Percentiles rank a stretch among this genome's conserved stretches.
These are phyloP conservation scores for Centruroides sculpturatus DNA, from an alignment of 1,140 invertebrate genomes.

Conservation along the genomic window DNA sequence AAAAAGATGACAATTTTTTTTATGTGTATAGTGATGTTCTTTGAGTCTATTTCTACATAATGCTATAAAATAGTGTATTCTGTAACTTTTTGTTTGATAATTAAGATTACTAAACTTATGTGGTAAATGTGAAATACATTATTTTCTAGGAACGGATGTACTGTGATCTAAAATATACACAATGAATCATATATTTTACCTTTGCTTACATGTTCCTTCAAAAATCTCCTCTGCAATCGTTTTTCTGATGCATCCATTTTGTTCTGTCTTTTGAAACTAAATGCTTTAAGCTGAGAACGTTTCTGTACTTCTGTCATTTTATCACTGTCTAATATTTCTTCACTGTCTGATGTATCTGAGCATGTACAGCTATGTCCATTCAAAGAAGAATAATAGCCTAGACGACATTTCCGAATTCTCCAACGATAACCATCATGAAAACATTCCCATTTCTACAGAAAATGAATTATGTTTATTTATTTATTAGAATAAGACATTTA, in stretches of 20 bases:
- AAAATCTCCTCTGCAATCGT: slow-evolving; percentile 27
- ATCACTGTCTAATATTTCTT: too few relatives aligned
- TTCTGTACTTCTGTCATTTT: too few relatives aligned
- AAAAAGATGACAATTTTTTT: too few relatives aligned
- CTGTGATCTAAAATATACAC: too few relatives aligned
- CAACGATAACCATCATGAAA: slow-evolving; percentile 50
- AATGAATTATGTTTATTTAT: neutral
- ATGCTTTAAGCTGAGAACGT: neutral
- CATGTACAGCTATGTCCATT: slow-evolving; percentile 5
- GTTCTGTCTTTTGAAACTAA: neutral
- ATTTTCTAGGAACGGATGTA: too few relatives aligned
- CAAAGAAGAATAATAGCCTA: slow-evolving; percentile 5
- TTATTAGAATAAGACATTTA: too few relatives aligned
- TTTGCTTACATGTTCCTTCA: slow-evolving; percentile 23
- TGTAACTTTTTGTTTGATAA: too few relatives aligned
- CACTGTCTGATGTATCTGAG: neutral
- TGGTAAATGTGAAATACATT: too few relatives aligned
- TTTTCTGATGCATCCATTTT: slow-evolving; percentile 5
- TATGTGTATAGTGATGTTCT: too few relatives aligned
- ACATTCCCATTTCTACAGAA: slow-evolving; percentile 63
- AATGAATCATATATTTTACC: neutral
- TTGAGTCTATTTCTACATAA: too few relatives aligned
- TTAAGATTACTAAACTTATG: too few relatives aligned
- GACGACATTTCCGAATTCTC: slow-evolving; percentile 71
- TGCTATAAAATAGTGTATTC: too few relatives aligned